phyloP scores from a whole-genome alignment of 2,797 vertebrate species.

The Luscinia megarhynchos region DNA sequence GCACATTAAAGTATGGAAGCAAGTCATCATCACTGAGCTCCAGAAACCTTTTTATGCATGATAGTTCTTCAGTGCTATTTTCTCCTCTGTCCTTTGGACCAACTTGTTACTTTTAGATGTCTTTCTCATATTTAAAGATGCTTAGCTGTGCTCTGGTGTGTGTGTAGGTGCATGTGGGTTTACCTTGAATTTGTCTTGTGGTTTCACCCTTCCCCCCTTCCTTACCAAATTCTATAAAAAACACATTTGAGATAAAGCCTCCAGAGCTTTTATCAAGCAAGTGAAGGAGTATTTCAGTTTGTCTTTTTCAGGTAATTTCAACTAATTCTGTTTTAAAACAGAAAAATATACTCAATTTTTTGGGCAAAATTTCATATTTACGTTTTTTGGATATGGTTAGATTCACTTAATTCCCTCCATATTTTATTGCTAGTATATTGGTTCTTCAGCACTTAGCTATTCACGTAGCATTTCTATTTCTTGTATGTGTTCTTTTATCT shows the following conservation, averaged over 20 bases:
- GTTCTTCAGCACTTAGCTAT: neutral
- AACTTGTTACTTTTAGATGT: neutral
- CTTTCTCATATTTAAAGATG: neutral
- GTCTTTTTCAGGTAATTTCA: neutral
- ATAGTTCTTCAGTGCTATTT: neutral
- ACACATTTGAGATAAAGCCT: neutral
- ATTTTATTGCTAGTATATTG: neutral
- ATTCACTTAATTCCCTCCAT: neutral
- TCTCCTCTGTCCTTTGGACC: neutral
- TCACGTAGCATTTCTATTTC: neutral
- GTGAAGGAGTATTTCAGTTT: neutral
- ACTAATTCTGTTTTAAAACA: neutral
- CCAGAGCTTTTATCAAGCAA: neutral
- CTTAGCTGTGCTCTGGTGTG: neutral
- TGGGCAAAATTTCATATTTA: neutral
- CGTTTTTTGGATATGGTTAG: neutral
- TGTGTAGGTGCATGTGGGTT: neutral
- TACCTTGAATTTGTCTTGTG: neutral
- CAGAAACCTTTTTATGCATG: neutral
- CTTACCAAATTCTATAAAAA: neutral
- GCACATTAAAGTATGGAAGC: neutral
- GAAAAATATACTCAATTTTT: neutral
- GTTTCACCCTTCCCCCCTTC: neutral
- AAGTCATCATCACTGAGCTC: neutral
- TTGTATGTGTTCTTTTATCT: neutral